Conservation (phyloP, 1,140 invertebrate genomes). For the Uloborus diversus region DNA sequence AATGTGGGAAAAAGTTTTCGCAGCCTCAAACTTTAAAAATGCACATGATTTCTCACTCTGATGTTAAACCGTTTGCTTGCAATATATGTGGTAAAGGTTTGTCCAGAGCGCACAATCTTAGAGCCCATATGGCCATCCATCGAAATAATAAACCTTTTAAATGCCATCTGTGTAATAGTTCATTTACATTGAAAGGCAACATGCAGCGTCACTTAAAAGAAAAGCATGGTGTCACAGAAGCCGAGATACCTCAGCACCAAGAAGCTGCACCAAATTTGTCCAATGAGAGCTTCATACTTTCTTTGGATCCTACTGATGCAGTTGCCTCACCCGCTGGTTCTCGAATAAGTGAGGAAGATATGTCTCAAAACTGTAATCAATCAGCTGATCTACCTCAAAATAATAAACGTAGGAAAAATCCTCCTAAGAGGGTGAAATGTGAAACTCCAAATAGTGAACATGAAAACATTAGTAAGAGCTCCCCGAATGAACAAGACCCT, state of each 20-base stretch:
- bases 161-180: conserved; percentile 62
- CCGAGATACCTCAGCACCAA: conserved; percentile 28
- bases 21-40: conserved; percentile 71
- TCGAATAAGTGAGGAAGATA: conserved; percentile 39
- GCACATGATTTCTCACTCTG: conserved; percentile 67
- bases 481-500: conserved; percentile 36
- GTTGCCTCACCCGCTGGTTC: conserved; percentile 31
- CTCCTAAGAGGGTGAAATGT: conserved; percentile 46
- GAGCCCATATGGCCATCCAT: conserved; percentile 62
- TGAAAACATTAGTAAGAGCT: conserved; percentile 40
- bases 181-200: conserved; percentile 69
- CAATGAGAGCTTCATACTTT: conserved; percentile 48
- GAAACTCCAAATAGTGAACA: conserved; percentile 51
- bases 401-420: conserved; percentile 43
- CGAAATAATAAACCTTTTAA: conserved; percentile 61
- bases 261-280: conserved; percentile 41
- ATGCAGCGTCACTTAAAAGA: conserved; percentile 63
- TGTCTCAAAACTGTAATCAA: conserved; percentile 36
- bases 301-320: conserved; percentile 42
- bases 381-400: conserved; percentile 44
- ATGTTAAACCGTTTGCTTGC: conserved; percentile 67
- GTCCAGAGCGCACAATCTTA: conserved; percentile 61
- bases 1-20: conserved; percentile 72
- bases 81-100: conserved; percentile 65
- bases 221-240: conserved; percentile 58